Base-by-base conservation (phyloP, 53 echinoderm and acorn worm genomes). In the Arbacia lixula region DNA sequence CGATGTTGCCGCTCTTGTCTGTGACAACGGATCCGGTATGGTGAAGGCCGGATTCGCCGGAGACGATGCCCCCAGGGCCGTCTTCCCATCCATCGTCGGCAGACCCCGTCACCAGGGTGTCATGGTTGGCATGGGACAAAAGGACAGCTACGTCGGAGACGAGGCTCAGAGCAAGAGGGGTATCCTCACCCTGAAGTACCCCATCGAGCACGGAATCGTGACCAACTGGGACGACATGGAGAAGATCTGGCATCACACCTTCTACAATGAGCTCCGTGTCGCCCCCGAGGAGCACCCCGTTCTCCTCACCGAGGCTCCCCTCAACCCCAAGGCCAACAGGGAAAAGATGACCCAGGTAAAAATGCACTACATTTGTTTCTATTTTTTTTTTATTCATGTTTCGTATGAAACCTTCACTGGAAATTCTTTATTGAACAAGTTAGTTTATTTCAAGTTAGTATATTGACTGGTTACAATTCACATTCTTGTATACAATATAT, bases 211-310 rank as follows among this genome's bases (percentile, higher is more conserved):
- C 90, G 98, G 98, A 85, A 97, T 97, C 88, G 98, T 97, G 87
- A 97, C 98, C 77, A 97, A 97, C 98, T 97, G 98, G 98, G 98
- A 97, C 84, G 98, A 97, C 84, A 97, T 97, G 98, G 98, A 97
- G 92, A 97, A 97, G 87, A 97, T 97, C 94, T 97, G 98, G 98
- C 98, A 97, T 94, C 98, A 97, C 86, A 97, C 98, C 90, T 97
- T 97, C 98, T 97, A 97, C 94, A 97, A 97, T 60, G 98, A 97
- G 66, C 83, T 97, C 71, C 94, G 98, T 92, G 98, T 97, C 39
- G 98, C 98, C 53, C 98, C 98, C 76, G 98, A 97, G 84, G 98
- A 97, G 85, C 98, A 97, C 72, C 98, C 98, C 51, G 98, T 94
- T n/a, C 94, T 97, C 37, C 85, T 97, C 58, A 97, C 98, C 28